These are phyloP conservation scores for Monopis laevigella DNA, from an alignment of 2,888 invertebrate species.

Conservation along the genomic window DNA sequence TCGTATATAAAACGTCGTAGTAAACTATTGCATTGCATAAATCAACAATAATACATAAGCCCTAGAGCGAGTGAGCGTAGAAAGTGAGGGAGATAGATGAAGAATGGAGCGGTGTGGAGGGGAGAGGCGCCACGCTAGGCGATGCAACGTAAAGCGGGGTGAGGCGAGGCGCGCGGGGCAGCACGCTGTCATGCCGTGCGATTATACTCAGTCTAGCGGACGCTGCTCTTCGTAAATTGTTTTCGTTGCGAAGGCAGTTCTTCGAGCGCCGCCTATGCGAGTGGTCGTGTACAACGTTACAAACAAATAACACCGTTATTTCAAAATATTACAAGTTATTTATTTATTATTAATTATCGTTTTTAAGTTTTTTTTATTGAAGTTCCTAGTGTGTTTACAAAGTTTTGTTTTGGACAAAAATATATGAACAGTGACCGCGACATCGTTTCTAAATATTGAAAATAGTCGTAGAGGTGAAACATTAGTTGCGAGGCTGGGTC, in stretches of 20 bases:
- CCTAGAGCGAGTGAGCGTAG: too few relatives aligned
- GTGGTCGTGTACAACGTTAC: slow-evolving; percentile 35
- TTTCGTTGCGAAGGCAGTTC: slow-evolving; percentile 32
- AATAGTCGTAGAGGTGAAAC: slow-evolving; percentile 43
- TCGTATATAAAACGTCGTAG: too few relatives aligned
- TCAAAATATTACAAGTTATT: too few relatives aligned
- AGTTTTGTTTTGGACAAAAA: background rate
- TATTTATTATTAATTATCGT: background rate
- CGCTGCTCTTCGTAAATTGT: slow-evolving; percentile 1
- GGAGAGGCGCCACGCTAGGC: slow-evolving; percentile 16
- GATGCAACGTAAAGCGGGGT: slow-evolving; percentile 22
- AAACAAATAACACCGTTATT: slow-evolving; percentile 9
- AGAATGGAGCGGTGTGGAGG: slow-evolving; percentile 18
- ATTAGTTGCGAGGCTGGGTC: slow-evolving; percentile 45
- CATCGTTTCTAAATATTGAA: slow-evolving; percentile 31
- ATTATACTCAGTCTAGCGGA: slow-evolving; percentile 1
- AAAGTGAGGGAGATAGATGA: slow-evolving; percentile 9
- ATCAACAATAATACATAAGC: too few relatives aligned
- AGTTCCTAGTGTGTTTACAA: background rate
- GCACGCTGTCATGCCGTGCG: slow-evolving; percentile 9
- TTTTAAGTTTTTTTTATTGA: too few relatives aligned
- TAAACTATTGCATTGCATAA: too few relatives aligned
- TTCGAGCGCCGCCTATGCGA: slow-evolving; percentile 43
- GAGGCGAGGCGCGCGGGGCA: slow-evolving; percentile 1
- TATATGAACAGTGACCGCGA: slow-evolving; percentile 22